Evolutionary conservation across 2,113 vertebrate genomes (phyloP), one percentile per base, ranked within the genome.

Genomic region (Labeo catla): DNA sequence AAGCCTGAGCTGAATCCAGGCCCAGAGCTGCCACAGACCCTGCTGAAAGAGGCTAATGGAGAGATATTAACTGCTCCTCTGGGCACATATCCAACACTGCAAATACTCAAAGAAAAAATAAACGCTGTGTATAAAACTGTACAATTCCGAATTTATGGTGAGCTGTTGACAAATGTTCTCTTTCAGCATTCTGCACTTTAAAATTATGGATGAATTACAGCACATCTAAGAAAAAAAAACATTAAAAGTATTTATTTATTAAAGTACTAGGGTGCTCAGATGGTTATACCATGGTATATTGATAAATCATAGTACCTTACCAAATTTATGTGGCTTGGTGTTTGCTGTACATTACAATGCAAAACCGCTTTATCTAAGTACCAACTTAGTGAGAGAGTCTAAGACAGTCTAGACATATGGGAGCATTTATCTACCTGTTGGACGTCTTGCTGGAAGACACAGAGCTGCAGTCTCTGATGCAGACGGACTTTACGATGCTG

Each of bases 371-470:
- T 9, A n/a, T 72, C 68, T 45, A 6, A 21, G 4, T 2, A 45
- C 16, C 39, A 72, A 72, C 36, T 72, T 21, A 39, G 28, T 28
- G 8, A 43, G 68, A 43, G 36, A 19, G 65, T 28, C 50, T 54
- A 59, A 21, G 61, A 77, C 52, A 86, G 43, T 54, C 54, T 54
- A 50, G 78, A 73, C 34, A 72, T 52, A 80, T 85, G 52, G 65
- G 54, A 66, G 49, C n/a, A 50, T 23, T 74, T 36, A 16, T 68
- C 61, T 91, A 99, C 98, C 98, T 99, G 98, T 85, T 99, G 97
- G 47, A 99, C 98, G 0, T 99, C 98, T 89, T 99, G 98, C 91
- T 99, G 98, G 92, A 99, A 99, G 86, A 99, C 98, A 3, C 98
- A 99, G 88, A 99, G 96, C 93, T 99, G 98, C 73, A 99, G 96